phyloP scores from a whole-genome alignment of 2,888 invertebrate species.

The Tetranychus piercei region DNA sequence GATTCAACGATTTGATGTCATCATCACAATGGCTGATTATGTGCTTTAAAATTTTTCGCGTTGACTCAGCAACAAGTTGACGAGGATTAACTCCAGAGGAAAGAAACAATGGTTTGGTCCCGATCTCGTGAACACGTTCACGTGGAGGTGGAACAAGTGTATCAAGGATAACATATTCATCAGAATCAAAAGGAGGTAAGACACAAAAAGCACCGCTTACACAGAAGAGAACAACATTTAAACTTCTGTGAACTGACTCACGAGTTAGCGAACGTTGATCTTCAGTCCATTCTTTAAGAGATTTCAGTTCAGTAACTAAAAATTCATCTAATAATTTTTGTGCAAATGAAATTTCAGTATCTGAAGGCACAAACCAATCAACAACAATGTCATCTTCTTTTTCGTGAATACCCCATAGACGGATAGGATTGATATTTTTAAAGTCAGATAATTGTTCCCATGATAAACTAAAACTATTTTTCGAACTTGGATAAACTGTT shows the following conservation, averaged over 20 bases:
- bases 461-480: constrained; percentile 40
- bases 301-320: constrained; percentile 41
- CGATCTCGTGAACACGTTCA: constrained; percentile 4
- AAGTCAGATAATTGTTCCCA: constrained; percentile 42
- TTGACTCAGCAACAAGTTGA: background rate
- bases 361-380: constrained; percentile 54
- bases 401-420: constrained; percentile 58
- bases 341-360: constrained; percentile 47
- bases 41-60: constrained; percentile 41
- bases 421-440: constrained; percentile 49
- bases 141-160: background rate
- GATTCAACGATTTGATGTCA: constrained; percentile 16
- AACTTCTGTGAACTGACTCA: background rate
- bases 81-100: background rate
- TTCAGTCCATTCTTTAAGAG: background rate
- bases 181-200: background rate
- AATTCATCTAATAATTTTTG: constrained; percentile 40
- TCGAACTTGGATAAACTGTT: constrained; percentile 37
- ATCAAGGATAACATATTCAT: background rate
- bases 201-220: background rate
- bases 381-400: constrained; percentile 29
- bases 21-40: constrained; percentile 51
- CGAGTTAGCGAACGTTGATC: background rate
- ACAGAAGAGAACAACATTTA: background rate
- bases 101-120: background rate